Conservation (phyloP, 1,140 invertebrate genomes). For the Drosophila ogumai region DNA sequence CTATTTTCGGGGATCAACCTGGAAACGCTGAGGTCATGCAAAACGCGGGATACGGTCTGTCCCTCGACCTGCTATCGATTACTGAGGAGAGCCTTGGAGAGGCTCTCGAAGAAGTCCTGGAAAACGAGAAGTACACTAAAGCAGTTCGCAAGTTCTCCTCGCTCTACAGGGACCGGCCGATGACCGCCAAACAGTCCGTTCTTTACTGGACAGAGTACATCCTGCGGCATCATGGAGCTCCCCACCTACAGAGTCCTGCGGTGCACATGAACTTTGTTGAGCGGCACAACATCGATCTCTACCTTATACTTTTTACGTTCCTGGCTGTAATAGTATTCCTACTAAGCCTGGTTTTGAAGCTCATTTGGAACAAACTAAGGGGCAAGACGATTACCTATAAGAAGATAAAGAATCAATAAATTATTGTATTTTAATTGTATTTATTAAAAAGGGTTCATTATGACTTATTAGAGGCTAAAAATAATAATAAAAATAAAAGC, state of each 20-base stretch:
- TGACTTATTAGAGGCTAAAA: background rate
- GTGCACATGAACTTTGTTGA: constrained; percentile 62
- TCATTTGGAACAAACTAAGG: constrained; percentile 8
- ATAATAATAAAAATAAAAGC: background rate
- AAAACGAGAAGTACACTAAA: constrained; percentile 55
- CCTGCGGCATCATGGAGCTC: constrained; percentile 84
- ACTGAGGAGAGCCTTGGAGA: constrained; percentile 73
- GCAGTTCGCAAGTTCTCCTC: constrained; percentile 56
- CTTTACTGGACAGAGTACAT: constrained; percentile 85
- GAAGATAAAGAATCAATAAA: constrained; percentile 25
- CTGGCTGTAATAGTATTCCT: background rate
- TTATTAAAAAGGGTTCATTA: background rate
- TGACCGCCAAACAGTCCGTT: constrained; percentile 82
- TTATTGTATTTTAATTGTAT: background rate
- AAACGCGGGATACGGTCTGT: constrained; percentile 85
- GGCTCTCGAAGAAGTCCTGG: constrained; percentile 56
- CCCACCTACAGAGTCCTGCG: constrained; percentile 78
- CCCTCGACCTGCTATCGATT: constrained; percentile 78
- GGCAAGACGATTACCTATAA: background rate
- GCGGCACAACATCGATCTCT: constrained; percentile 72
- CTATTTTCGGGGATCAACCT: constrained; percentile 86
- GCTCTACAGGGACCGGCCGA: constrained; percentile 75
- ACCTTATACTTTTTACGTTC: constrained; percentile 40
- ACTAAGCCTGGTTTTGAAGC: constrained; percentile 12
- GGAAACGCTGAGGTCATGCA: constrained; percentile 85